Percentiles rank a stretch among this genome's conserved stretches.
phyloP scores from a whole-genome alignment of 2,888 invertebrate genomes.

The Apantesis nais region DNA sequence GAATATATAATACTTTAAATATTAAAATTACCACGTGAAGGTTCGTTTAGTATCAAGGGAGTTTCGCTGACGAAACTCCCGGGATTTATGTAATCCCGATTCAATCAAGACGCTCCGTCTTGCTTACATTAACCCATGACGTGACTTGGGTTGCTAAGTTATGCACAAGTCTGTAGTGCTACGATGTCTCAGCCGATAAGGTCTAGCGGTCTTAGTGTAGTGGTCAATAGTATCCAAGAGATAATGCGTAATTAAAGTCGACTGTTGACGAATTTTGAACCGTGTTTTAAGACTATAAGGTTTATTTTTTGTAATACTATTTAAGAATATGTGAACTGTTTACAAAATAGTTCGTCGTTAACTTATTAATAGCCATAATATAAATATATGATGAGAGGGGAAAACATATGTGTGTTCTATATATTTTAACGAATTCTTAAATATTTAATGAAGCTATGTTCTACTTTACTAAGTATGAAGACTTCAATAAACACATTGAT shows the following conservation, averaged over 20 bases:
- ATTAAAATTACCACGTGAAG: constrained; percentile 34
- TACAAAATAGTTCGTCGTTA: not conserved
- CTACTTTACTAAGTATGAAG: not conserved
- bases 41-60: constrained; percentile 29
- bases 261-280: constrained; percentile 8
- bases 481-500: not conserved
- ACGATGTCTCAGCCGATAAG: constrained; percentile 19
- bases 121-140: constrained; percentile 56
- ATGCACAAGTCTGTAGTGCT: constrained; percentile 20
- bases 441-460: not conserved
- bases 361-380: not conserved
- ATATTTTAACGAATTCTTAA: not conserved
- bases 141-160: constrained; percentile 37
- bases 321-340: not conserved
- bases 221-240: constrained; percentile 13
- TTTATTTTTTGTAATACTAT: not conserved
- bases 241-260: constrained; percentile 16
- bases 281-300: not conserved
- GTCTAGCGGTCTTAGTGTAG: constrained; percentile 20
- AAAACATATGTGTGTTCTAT: not conserved
- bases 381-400: not conserved
- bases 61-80: constrained; percentile 35
- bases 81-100: constrained; percentile 54
- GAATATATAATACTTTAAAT: constrained; percentile 23
- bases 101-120: constrained; percentile 50